phyloP scores from a whole-genome alignment of 2,113 vertebrate species.

The Festucalex cinctus region DNA sequence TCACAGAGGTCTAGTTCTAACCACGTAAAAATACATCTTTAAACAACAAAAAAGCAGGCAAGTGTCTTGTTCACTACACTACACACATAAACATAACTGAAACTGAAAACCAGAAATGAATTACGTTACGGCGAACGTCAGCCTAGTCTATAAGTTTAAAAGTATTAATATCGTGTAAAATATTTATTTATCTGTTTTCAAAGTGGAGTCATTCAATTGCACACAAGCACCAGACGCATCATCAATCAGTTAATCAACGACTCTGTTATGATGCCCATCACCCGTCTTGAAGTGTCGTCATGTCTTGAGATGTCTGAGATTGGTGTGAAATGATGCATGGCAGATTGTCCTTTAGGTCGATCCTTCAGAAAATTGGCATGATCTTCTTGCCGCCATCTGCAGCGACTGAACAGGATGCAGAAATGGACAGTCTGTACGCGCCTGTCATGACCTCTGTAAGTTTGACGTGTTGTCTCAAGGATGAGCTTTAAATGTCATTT shows the following conservation, averaged over 20 bases:
- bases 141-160: too few relatives aligned
- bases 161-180: too few relatives aligned
- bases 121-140: too few relatives aligned
- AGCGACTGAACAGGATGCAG: constrained; percentile 57
- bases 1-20: too few relatives aligned
- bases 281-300: background rate
- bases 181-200: too few relatives aligned
- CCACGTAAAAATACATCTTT: too few relatives aligned
- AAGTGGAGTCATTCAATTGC: too few relatives aligned
- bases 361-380: constrained; percentile 69
- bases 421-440: constrained; percentile 54
- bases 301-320: background rate
- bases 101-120: too few relatives aligned
- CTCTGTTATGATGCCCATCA: background rate
- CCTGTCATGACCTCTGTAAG: constrained; percentile 70
- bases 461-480: constrained; percentile 9
- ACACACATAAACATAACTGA: too few relatives aligned
- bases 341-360: constrained; percentile 43
- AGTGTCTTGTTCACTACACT: too few relatives aligned
- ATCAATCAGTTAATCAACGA: background rate
- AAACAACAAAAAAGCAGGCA: too few relatives aligned
- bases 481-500: background rate
- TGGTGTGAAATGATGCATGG: background rate
- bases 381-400: constrained; percentile 54
- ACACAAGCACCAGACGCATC: background rate